Evolutionary conservation across 1,140 invertebrate genomes (phyloP).

Genomic region (Augochlora pura): DNA sequence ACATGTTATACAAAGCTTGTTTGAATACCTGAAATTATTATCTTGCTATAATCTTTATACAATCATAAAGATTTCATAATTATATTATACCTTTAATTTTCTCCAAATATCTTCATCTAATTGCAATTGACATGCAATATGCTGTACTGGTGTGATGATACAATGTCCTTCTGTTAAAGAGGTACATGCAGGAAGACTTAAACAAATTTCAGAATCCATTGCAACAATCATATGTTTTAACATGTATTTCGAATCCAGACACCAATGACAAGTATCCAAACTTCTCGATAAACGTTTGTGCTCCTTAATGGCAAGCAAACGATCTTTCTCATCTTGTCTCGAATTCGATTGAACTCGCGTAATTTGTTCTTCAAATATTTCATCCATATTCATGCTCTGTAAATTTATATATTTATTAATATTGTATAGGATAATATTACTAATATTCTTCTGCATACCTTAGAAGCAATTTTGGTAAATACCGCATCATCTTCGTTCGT

Average conservation of each 20-base stretch:
- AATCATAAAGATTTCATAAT: slow-evolving; percentile 3
- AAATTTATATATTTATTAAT: slow-evolving; percentile 32
- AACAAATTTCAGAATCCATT: slow-evolving; percentile 89
- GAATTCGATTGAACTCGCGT: slow-evolving; percentile 82
- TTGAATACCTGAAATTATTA: slow-evolving; percentile 84
- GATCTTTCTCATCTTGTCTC: slow-evolving; percentile 84
- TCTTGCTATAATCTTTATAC: slow-evolving; percentile 13
- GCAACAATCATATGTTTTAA: slow-evolving; percentile 93
- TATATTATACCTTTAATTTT: slow-evolving; percentile 87
- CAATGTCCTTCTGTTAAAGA: slow-evolving; percentile 94
- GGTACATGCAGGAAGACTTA: slow-evolving; percentile 88
- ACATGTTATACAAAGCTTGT: slow-evolving; percentile 89
- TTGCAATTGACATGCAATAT: slow-evolving; percentile 88
- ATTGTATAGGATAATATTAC: slow-evolving; percentile 31
- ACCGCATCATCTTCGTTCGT: slow-evolving; percentile 90
- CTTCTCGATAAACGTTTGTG: slow-evolving; percentile 85
- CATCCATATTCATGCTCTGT: slow-evolving; percentile 86
- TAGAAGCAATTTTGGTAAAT: slow-evolving; percentile 88
- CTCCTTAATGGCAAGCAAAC: slow-evolving; percentile 86
- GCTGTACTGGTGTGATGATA: slow-evolving; percentile 91
- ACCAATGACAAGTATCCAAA: slow-evolving; percentile 90
- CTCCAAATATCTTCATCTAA: slow-evolving; percentile 96
- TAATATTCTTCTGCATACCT: slow-evolving; percentile 76
- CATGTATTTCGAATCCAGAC: slow-evolving; percentile 90
- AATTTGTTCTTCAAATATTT: slow-evolving; percentile 91